Evolutionary conservation across 2,797 vertebrate genomes (phyloP), one percentile per base, ranked within the genome.

Genomic region (Adelosebastes latens): DNA sequence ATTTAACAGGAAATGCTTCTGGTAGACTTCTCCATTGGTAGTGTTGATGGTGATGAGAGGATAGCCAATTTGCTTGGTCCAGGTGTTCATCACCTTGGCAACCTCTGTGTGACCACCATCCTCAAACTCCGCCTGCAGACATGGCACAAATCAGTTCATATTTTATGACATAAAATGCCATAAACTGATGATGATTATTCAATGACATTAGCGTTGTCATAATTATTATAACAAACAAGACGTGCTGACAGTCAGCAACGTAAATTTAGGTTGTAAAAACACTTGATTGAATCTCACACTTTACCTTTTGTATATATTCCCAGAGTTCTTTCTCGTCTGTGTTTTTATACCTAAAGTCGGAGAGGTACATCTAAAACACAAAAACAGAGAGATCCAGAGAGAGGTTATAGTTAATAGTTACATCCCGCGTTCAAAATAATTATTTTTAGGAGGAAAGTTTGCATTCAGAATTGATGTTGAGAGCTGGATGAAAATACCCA

Each of bases 21-120:
- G 96, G 46, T 42, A 13, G 39, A 87, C n/a, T 1, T 78, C 42
- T 60, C 96, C 96, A 2, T 6, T 72, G 13, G 13, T 88, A 1
- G 96, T 97, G 89, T 95, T 92, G 79, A 97, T 96, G 60, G 86
- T 95, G 72, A 97, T 46, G 64, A 96, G 88, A 9, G 96, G 96
- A 79, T 89, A 96, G 8, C 96, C 96, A 22, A 4, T 86, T 68
- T 96, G 94, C 20, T 77, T 84, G 5, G 87, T 94, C 96, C 96
- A 97, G 0, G 63, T 61, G 6, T 84, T 14, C 95, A 97, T 95
- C 9, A 95, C 3, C 4, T 1, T 1, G 1, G 79, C 42, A 59
- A 96, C 62, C 0, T 90, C 0, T 0, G 75, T 89, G 90, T 93
- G 49, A 24, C 58, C 46, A 0, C 3, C 1, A 1, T 73, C 14